These are phyloP conservation scores for Rhabdornis inornatus DNA, from an alignment of 2,113 vertebrate genomes.

Conservation along the genomic window DNA sequence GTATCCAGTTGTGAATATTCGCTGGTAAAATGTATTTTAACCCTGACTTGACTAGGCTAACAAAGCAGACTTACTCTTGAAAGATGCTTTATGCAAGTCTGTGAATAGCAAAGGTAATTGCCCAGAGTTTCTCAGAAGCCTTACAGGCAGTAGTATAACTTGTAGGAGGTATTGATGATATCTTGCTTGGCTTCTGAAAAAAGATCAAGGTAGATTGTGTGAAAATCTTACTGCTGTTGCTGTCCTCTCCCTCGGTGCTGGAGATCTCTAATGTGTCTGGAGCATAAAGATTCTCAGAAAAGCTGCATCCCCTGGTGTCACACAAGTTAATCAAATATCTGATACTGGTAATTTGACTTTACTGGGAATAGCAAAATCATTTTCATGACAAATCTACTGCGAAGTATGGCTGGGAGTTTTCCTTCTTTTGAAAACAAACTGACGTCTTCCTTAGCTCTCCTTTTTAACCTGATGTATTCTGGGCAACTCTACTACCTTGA, in stretches of 20 bases:
- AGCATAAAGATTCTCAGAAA: not conserved
- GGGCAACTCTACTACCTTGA: not conserved
- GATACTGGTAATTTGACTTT: not conserved
- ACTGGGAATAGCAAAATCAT: not conserved
- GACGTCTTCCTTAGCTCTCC: not conserved
- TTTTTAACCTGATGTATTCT: not conserved
- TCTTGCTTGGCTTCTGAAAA: not conserved
- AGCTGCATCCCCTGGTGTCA: not conserved
- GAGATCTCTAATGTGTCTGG: not conserved
- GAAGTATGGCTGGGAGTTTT: not conserved
- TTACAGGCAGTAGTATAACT: not conserved
- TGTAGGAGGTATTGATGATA: not conserved
- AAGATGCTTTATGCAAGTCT: not conserved
- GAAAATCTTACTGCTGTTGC: not conserved
- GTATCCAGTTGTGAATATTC: not conserved
- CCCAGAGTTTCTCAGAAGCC: not conserved
- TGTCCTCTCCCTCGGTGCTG: not conserved
- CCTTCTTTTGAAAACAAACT: not conserved
- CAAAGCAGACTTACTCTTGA: not conserved
- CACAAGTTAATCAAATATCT: not conserved
- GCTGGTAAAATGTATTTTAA: not conserved
- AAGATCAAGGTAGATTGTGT: not conserved
- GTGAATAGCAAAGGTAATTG: not conserved
- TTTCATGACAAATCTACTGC: not conserved
- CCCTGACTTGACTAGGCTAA: not conserved